phyloP scores from a whole-genome alignment of 2,888 invertebrate genomes.

The Amphipoea lucens region DNA sequence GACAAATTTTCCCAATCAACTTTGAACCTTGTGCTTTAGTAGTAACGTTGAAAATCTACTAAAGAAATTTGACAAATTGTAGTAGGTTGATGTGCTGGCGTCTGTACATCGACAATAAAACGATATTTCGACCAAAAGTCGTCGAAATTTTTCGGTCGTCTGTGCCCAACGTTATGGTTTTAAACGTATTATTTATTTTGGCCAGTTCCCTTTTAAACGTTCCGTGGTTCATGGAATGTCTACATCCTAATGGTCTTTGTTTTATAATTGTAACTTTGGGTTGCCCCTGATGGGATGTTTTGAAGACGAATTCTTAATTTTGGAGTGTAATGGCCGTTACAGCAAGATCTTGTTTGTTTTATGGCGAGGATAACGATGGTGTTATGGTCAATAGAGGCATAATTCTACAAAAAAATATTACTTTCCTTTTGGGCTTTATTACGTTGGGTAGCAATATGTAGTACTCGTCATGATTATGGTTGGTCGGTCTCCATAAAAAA shows the following conservation, averaged over 20 bases:
- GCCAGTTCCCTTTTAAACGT: constrained; percentile 42
- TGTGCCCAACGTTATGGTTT: constrained; percentile 24
- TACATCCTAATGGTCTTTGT: constrained; percentile 44
- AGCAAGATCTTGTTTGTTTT: constrained; percentile 18
- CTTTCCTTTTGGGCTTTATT: neutral
- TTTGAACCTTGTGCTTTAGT: too few species aligned
- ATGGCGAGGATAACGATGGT: constrained; percentile 12
- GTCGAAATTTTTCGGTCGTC: neutral
- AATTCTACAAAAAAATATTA: neutral
- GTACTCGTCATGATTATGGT: neutral
- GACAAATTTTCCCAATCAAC: too few species aligned
- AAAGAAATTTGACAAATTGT: too few species aligned
- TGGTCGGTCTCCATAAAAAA: neutral
- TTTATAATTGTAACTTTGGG: constrained; percentile 50
- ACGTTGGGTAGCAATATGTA: neutral
- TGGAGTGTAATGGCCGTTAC: constrained; percentile 10
- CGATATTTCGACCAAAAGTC: neutral
- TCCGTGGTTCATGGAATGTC: constrained; percentile 32
- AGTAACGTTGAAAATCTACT: too few species aligned
- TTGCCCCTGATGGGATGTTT: constrained; percentile 20
- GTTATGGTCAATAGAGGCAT: neutral
- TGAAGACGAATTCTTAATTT: constrained; percentile 32
- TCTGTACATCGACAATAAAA: too few species aligned
- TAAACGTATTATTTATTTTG: constrained; percentile 46
- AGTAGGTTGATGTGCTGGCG: too few species aligned